Base-by-base conservation (phyloP, 2,113 vertebrate species). In the Anseranas semipalmata region DNA sequence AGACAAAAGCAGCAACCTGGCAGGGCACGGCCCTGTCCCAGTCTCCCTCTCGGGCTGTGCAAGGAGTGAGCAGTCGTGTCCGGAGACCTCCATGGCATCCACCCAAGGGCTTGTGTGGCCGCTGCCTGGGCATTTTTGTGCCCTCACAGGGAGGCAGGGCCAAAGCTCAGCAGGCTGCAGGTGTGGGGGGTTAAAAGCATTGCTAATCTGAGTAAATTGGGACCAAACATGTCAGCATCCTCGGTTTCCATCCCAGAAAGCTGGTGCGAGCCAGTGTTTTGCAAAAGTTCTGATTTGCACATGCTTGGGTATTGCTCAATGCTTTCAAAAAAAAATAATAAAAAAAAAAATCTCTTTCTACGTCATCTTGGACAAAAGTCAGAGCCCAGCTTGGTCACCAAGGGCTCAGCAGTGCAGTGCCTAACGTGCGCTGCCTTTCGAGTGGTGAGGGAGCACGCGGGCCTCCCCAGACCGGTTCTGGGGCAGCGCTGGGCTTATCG, bases 381-480 rank as follows among this genome's bases (percentile, higher is more conserved):
- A 59, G 75, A 77, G 80, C 68, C 12, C 17, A 24, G 30, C 35
- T 72, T 19, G 60, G 85, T 56, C 15, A 50, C 22, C 3, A 1
- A 65, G 62, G 53, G 25, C 56, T 81, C 6, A 1, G 39, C 28
- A 78, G 37, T 52, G 73, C 28, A 78, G 37, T 52, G 73, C 45
- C 39, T 32, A 4, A 0, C 0, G 1, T 33, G 76, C 89, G 70
- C 45, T 62, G 60, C 39, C 3, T 5, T 27, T 33, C 21, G 70
- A 53, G 65, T 0, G 1, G 27, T 0, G 2, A 46, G 75, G 60
- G 30, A 56, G 48, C 56, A 63, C 5, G 0, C 9, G 15, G 50
- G 19, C 11, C 33, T 4, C 80, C 84, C 89, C 67, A 62, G 0
- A 8, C 19, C 15, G 56, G 50, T 78, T 43, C 32, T 1, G 4